Evolutionary conservation across 2,888 invertebrate species (phyloP).

Genomic region (Diabrotica balteata): DNA sequence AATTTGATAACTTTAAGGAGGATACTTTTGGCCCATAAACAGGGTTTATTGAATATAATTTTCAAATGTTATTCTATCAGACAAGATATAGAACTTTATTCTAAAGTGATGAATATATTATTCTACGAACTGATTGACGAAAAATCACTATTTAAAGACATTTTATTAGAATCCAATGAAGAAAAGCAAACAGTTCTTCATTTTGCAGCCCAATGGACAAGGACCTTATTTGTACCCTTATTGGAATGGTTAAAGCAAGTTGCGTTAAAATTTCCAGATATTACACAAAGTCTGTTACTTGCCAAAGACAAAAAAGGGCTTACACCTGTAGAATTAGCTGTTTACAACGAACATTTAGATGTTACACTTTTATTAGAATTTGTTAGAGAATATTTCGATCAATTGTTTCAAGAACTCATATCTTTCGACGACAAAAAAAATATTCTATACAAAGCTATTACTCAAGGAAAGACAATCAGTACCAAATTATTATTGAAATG

Average conservation of each 20-base stretch:
- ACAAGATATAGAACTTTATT: no score
- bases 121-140: no score
- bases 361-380: slow-evolving; percentile 4
- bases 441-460: slow-evolving; percentile 8
- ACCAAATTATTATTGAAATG: slow-evolving; percentile 7
- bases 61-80: no score
- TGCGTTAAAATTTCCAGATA: neutral
- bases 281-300: neutral
- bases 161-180: neutral
- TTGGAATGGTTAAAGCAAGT: slow-evolving; percentile 6
- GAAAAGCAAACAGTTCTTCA: neutral
- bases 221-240: neutral
- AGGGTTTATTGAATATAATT: neutral
- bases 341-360: neutral
- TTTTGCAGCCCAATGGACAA: neutral
- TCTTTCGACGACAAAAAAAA: neutral
- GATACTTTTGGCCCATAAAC: neutral
- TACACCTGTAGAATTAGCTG: slow-evolving; percentile 5
- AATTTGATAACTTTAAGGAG: neutral
- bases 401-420: slow-evolving; percentile 1
- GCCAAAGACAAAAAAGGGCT: slow-evolving; percentile 6
- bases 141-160: neutral
- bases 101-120: no score
- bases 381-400: neutral
- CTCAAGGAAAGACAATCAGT: slow-evolving; percentile 2